Base-by-base conservation (phyloP, 2,797 vertebrate species). In the Clarias fuscus region DNA sequence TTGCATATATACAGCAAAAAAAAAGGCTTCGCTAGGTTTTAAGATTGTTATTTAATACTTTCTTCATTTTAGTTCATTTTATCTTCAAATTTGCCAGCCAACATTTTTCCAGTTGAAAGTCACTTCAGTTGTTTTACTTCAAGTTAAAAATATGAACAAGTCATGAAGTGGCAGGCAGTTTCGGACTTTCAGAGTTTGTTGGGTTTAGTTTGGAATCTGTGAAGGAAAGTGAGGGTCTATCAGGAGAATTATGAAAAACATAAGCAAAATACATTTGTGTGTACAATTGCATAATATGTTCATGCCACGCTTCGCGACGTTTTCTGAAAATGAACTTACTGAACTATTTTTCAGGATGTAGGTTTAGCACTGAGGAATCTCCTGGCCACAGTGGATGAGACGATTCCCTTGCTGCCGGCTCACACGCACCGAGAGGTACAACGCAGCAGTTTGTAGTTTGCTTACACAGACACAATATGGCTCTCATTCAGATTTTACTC, bases 391-490 rank as follows among this genome's bases (percentile, higher is more conserved):
- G 98, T 99, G 80, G 98, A 99, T 33, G 98, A 99, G 92, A 99
- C 97, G 17, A 96, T 99, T 90, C 97, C 98, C 0, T 94, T 95
- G 61, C 96, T 99, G 72, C 98, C 98, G 11, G 93, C 98, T 83
- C 97, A 97, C 91, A 98, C 98, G 27, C 98, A 99, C 94, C 94
- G 98, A 96, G 98, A 99, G 97, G 98, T 99, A 94, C 0, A 17
- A 7, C 59, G 17, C 22, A 43, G n/a, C 75, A 13, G n/a, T 30
- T 59, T 59, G 6, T 30, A 20, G n/a, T 58, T 58, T 77, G 75
- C 4, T 79, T 62, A 22, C 22, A 37, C 59, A 62, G 20, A 62
- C 22, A 64, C 33, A 43, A 27, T 43, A 24, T 43, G 59, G 30
- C 59, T 80, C 6, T 40, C 33, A 17, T 37, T 40, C 58, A 24